A percentile compares a stretch with the other conserved stretches of the same genome.
Conservation (phyloP, 1,140 invertebrate genomes). For the Scaptomyza pallida region DNA sequence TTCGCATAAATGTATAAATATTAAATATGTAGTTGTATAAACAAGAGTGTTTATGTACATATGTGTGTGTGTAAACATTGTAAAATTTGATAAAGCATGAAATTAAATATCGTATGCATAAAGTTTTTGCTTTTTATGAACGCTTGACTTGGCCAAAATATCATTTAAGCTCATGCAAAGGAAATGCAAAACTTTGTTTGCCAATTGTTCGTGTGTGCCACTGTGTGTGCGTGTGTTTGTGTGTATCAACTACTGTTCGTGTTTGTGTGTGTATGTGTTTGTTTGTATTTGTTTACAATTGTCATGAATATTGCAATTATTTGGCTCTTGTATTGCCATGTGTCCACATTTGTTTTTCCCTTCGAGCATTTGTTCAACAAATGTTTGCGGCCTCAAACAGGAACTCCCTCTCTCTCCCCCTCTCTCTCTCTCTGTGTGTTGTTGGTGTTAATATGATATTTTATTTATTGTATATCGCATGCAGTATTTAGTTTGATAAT, state of each 20-base stretch:
- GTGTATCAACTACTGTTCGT: background rate
- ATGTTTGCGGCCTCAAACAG: constrained; percentile 35
- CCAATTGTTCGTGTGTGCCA: constrained; percentile 43
- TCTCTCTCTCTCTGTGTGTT: constrained; percentile 26
- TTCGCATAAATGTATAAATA: constrained; percentile 44
- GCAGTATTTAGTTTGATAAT: constrained; percentile 76
- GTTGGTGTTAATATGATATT: constrained; percentile 80
- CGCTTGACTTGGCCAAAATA: constrained; percentile 58
- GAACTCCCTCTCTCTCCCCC: too few species aligned
- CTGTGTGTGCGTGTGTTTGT: too few species aligned
- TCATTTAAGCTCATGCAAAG: constrained; percentile 66
- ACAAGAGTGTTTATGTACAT: constrained; percentile 24
- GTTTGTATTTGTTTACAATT: constrained; percentile 68
- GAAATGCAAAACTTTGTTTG: constrained; percentile 70
- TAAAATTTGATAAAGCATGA: constrained; percentile 45
- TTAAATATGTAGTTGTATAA: constrained; percentile 60
- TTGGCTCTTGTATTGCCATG: constrained; percentile 65
- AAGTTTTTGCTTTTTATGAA: constrained; percentile 24
- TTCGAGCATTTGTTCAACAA: constrained; percentile 41
- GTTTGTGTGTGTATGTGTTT: constrained; percentile 7
- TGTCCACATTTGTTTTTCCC: constrained; percentile 54
- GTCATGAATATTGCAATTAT: constrained; percentile 81
- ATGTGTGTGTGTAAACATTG: constrained; percentile 27
- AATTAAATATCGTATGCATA: constrained; percentile 62
- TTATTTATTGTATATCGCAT: constrained; percentile 71